Percentiles rank a stretch among this genome's conserved stretches.
Conservation (phyloP, 2,888 invertebrate species). For the Ditula angustiorana region DNA sequence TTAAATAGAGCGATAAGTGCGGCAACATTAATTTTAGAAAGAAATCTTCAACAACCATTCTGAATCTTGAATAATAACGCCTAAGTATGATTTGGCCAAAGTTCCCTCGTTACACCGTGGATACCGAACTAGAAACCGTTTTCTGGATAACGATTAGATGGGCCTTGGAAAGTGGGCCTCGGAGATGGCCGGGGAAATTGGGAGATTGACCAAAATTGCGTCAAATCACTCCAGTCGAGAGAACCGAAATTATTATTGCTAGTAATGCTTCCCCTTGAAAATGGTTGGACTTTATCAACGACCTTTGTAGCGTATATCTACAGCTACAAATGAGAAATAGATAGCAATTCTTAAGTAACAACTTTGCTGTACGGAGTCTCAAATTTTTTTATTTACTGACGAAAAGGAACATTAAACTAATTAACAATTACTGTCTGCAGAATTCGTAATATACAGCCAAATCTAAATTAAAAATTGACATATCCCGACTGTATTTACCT, state of each 20-base stretch:
- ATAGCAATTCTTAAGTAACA: too few species aligned
- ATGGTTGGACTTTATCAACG: not conserved
- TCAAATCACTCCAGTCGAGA: conserved; percentile 26
- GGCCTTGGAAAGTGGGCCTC: conserved; percentile 32
- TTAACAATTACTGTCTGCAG: too few species aligned
- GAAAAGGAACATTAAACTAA: too few species aligned
- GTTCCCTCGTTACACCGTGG: conserved; percentile 11
- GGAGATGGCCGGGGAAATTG: conserved; percentile 26
- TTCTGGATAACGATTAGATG: conserved; percentile 35
- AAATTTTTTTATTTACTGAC: too few species aligned
- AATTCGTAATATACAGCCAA: too few species aligned
- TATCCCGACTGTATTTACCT: too few species aligned
- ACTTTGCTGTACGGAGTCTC: too few species aligned
- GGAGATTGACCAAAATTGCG: conserved; percentile 37
- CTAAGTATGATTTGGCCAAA: conserved; percentile 14
- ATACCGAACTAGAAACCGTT: conserved; percentile 1
- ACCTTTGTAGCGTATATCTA: not conserved
- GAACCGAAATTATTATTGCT: conserved; percentile 27
- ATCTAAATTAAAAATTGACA: too few species aligned
- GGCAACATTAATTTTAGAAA: conserved; percentile 7
- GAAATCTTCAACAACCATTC: not conserved
- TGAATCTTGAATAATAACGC: not conserved
- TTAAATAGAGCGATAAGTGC: not conserved
- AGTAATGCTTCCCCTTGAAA: conserved; percentile 4
- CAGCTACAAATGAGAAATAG: not conserved